Evolutionary conservation across 2,113 vertebrate genomes (phyloP).

Genomic region (Drymodes brunneopygia): DNA sequence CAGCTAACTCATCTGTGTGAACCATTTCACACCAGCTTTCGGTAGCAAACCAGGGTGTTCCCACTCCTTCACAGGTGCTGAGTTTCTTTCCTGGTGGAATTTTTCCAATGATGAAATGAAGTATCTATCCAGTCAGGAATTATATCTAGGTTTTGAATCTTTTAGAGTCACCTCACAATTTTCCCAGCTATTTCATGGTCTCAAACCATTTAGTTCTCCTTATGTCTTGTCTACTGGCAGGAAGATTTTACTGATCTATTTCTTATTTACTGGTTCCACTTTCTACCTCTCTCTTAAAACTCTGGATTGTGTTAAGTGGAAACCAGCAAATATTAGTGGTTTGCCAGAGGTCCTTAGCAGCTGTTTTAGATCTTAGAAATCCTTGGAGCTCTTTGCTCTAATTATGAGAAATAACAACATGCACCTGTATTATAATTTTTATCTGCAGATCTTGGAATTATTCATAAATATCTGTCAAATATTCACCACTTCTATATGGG

Average conservation of each 20-base stretch:
- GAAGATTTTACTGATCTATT: neutral
- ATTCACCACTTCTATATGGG: neutral
- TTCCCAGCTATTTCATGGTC: neutral
- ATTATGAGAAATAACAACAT: neutral
- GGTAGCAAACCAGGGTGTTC: neutral
- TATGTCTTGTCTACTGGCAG: neutral
- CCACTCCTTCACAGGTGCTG: neutral
- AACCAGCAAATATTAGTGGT: neutral
- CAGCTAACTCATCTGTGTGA: neutral
- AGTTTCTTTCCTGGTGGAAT: neutral
- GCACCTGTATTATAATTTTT: neutral
- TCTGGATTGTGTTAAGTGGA: neutral
- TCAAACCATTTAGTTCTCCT: neutral
- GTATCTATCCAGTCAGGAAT: neutral
- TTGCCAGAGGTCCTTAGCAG: neutral
- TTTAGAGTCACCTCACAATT: neutral
- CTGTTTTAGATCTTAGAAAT: neutral
- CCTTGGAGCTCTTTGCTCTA: neutral
- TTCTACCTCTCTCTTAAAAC: neutral
- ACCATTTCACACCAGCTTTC: neutral
- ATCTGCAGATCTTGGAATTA: neutral
- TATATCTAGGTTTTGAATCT: neutral
- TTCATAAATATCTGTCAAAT: neutral
- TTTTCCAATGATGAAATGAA: neutral
- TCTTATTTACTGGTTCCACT: neutral